Conservation (phyloP, 1,140 invertebrate genomes). For the Drosophila sturtevanti region DNA sequence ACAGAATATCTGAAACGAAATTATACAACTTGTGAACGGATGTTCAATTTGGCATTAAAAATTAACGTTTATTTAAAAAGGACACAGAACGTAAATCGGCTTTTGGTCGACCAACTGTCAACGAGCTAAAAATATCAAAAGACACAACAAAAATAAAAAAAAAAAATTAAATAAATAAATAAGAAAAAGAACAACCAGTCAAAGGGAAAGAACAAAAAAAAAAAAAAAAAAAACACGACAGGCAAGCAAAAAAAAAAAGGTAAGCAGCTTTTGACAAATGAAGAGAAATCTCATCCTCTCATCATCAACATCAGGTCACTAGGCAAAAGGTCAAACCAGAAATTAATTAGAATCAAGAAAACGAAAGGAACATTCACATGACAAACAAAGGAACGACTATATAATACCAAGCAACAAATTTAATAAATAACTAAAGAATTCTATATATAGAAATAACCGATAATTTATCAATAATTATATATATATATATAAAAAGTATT, state of each 20-base stretch:
- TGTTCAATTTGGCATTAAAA: conserved; percentile 65
- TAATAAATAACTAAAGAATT: too few relatives aligned
- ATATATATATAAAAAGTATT: too few relatives aligned
- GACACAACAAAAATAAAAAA: conserved; percentile 30
- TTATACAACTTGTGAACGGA: conserved; percentile 30
- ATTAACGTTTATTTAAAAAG: conserved; percentile 73
- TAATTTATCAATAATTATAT: too few relatives aligned
- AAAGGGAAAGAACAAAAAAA: conserved; percentile 26
- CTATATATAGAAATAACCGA: too few relatives aligned
- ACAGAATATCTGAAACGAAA: background rate
- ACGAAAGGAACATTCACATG: background rate
- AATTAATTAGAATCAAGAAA: conserved; percentile 15
- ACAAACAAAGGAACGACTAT: background rate
- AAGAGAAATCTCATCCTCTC: conserved; percentile 28
- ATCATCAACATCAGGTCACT: background rate
- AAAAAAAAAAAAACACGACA: conserved; percentile 18
- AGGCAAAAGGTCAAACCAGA: conserved; percentile 12
- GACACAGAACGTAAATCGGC: conserved; percentile 51
- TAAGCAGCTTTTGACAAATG: conserved; percentile 66
- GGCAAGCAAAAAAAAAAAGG: conserved; percentile 40
- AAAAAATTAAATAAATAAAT: conserved; percentile 23
- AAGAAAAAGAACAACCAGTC: conserved; percentile 23
- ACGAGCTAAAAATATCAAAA: conserved; percentile 41
- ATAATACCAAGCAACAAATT: background rate
- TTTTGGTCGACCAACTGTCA: conserved; percentile 49